Base-by-base conservation (phyloP, 2,888 invertebrate species). In the Caenorhabditis japonica region DNA sequence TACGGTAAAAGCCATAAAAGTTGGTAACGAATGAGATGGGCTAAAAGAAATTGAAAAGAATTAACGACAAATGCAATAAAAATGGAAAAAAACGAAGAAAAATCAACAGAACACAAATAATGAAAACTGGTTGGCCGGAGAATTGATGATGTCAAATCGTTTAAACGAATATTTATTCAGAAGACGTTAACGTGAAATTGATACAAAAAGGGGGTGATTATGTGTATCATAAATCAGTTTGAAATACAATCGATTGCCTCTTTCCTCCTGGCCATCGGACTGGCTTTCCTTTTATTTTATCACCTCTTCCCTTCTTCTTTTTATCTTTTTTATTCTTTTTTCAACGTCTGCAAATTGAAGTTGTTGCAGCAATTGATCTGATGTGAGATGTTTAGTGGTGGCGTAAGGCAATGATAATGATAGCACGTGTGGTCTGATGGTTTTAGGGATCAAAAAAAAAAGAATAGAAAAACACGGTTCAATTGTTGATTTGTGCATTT, bases 91-190 rank as follows among this genome's bases (percentile, higher is more conserved):
- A n/a, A 7, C 7, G 10, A 10, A 36, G 47, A 68, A 60, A 60
- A 61, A 49, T 61, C 70, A 70, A 70, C 70, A 70, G 60, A 69
- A 69, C 59, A 60, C 64, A 64, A n/a, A 64, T 64, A 64, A 64
- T 64, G 56, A 41, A 23, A 64, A 64, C 64, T 64, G 64, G 64
- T 64, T 64, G 55, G 47, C n/a, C 21, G 39, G n/a, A 3, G 39
- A 34, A 21, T 27, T 5, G 27, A 36, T 7, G 33, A 33, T 15
- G 25, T n/a, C n/a, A n/a, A n/a, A n/a, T 34, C 43, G 56, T 49
- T 58, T 52, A 43, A 41, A 27, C 61, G 51, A 43, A 38, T 51
- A 61, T 52, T 64, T 49, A 56, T 44, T 33, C 13, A 8, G 7
- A 36, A 21, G 34, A 12, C 12, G 53, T 46, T 53, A 27, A 58